Evolutionary conservation across 2,797 vertebrate species (phyloP), one percentile per base, ranked within the genome.

Genomic region (Atherinosoma microstoma): DNA sequence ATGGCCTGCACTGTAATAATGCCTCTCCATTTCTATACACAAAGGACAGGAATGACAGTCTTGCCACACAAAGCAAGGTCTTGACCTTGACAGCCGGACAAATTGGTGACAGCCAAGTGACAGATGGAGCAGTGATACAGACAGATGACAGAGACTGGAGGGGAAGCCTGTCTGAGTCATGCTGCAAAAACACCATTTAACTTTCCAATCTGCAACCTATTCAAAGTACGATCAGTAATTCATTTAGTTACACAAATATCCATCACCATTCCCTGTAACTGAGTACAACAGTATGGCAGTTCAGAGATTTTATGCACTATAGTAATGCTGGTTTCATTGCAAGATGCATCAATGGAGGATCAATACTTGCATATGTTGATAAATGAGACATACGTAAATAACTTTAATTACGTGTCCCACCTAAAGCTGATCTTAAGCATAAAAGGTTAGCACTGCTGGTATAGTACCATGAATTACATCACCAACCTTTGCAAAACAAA

Each of bases 121-220:
- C 80, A 88, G 85, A 83, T 77, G 79, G 73, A 73, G 68, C 56
- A 34, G 45, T 15, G 54, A 64, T 58, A 68, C 57, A 73, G 74
- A 87, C 53, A 71, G 74, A 87, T 63, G 79, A 74, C 15, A 5
- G 16, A 66, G 32, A 20, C 59, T 34, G 34, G 36, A 54, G 64
- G 29, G 59, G 10, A 58, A 35, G 13, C 45, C 63, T 15, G 63
- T 45, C n/a, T 22, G 22, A 30, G 20, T 42, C 12, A 20, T 49
- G 16, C 57, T 13, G 57, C 42, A 51, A 34, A 30, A 60, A 1
- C 16, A 24, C 16, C 6, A 64, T 62, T 69, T 61, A 66, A 67
- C 30, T 54, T 60, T 58, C 5, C 6, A 35, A 9, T 30, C 30
- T 2, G 6, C 7, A 10, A 6, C 18, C 27, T 45, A 22, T 57